These are phyloP conservation scores for Sipha maydis DNA, from an alignment of 2,888 invertebrate genomes.

Conservation along the genomic window DNA sequence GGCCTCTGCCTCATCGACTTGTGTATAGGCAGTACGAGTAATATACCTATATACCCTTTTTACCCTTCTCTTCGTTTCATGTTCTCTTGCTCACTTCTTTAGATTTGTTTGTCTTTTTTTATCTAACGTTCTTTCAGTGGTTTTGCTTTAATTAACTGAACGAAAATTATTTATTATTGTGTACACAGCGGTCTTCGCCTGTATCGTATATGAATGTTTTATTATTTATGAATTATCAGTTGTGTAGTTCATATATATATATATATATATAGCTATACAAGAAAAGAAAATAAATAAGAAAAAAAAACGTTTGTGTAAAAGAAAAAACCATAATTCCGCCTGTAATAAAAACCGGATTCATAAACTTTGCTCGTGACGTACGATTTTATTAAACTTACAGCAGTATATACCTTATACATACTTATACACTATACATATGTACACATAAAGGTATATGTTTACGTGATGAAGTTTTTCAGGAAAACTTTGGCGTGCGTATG, in stretches of 20 bases:
- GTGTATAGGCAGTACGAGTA: background rate
- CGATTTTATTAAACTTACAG: conserved; percentile 48
- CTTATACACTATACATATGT: background rate
- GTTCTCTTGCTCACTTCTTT: background rate
- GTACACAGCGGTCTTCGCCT: conserved; percentile 49
- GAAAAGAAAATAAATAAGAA: conserved; percentile 31
- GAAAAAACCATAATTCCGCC: conserved; percentile 28
- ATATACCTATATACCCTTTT: conserved; percentile 23
- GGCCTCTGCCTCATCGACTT: conserved; percentile 19
- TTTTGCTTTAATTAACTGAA: conserved; percentile 60
- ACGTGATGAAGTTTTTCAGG: conserved; percentile 7
- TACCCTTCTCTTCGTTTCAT: background rate
- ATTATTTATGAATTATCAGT: conserved; percentile 59
- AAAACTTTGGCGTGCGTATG: conserved; percentile 26
- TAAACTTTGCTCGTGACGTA: conserved; percentile 49
- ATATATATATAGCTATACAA: background rate
- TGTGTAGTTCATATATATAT: conserved; percentile 17
- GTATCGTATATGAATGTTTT: conserved; percentile 46
- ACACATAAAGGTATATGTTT: background rate
- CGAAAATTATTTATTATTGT: conserved; percentile 62
- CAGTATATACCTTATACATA: background rate
- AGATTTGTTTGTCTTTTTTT: conserved; percentile 16
- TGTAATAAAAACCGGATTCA: conserved; percentile 59
- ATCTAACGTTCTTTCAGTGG: conserved; percentile 53
- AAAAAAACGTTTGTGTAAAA: background rate